Base-by-base conservation (phyloP, 2,888 invertebrate species). In the Athalia circularis region DNA sequence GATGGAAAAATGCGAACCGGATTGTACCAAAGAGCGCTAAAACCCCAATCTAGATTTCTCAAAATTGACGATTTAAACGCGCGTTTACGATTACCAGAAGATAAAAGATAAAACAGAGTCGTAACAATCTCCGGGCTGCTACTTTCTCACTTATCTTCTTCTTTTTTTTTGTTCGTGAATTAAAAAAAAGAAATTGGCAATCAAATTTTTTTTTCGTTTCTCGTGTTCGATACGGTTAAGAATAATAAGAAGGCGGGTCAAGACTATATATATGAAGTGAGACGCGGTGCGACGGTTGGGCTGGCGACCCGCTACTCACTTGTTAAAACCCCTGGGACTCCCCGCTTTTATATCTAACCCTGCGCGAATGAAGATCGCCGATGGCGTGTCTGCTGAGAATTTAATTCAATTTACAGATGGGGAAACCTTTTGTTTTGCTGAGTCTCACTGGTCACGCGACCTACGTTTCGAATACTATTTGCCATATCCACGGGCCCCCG, bases 341-440 rank as follows among this genome's bases (percentile, higher is more conserved):
- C 50, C 50, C 68, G 80, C 86, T 89, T 89, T 89, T 89, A 90
- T 90, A 89, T 82, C 82, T 79, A 72, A 59, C 43, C 57, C n/a
- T 77, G 50, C 54, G 77, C 70, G 47, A 79, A 79, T 74, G 82
- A 80, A 82, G 84, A 87, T 86, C 83, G 82, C 68, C 80, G 83
- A 85, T 90, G 79, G 89, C 90, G 89, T 90, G 90, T 76, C 80
- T 78, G 83, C 82, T 89, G 86, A 90, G 86, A 86, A 85, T 86
- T 87, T 90, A 90, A 90, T 90, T 88, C 84, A 86, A 90, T 90
- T 89, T 87, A 82, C 83, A 84, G 85, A 88, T 86, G 82, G 83
- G 83, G 90, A 90, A 90, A 90, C 90, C 90, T 87, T 87, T 88
- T 82, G 85, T 88, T 88, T 81, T 82, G 88, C 88, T 88, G 87